Base-by-base conservation (phyloP, 1,140 invertebrate species). In the Hesperophylax magnus region DNA sequence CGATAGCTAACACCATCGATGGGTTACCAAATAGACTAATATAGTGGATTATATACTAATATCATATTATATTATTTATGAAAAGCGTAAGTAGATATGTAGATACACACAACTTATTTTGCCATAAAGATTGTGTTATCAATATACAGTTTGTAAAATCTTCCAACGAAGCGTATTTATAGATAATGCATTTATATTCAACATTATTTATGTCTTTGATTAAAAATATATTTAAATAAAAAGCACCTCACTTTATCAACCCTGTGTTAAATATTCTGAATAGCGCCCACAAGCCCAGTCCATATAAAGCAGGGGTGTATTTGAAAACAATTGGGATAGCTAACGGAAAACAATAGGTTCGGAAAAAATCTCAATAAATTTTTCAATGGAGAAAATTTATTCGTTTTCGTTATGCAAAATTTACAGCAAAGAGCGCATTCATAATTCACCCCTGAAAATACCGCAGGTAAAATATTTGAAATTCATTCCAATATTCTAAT, bases 311-410 rank as follows among this genome's bases (percentile, higher is more conserved):
- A 34, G 63, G 27, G 27, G 63, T 65, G 27, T 20, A 61, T 24
- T 65, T 31, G 11, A 65, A 65, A 65, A 65, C 63, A 65, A 65
- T 65, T 65, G 63, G 63, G 63, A 65, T n/a, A 65, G 27, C 34
- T 7, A 52, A 71, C 31, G 31, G 67, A 52, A 71, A 52, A 71
- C 67, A 71, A 71, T 52, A 71, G 67, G n/a, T 47, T 71, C 22
- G 39, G 67, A 24, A 52, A 71, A 71, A 71, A 39, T 20, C 67
- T 18, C 34, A 14, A n/a, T 47, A 52, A 47, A 71, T 47, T 18
- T 71, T 71, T 71, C 67, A 71, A 71, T 52, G 22, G 67, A 14
- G 67, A 20, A 71, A 71, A 71, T 71, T 71, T 71, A 71, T 71
- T 71, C 67, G 67, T 71, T 52, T 34, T 39, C n/a, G 63, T 65